These are phyloP conservation scores for Drosophila antonietae DNA, from an alignment of 2,888 invertebrate genomes.

Conservation along the genomic window DNA sequence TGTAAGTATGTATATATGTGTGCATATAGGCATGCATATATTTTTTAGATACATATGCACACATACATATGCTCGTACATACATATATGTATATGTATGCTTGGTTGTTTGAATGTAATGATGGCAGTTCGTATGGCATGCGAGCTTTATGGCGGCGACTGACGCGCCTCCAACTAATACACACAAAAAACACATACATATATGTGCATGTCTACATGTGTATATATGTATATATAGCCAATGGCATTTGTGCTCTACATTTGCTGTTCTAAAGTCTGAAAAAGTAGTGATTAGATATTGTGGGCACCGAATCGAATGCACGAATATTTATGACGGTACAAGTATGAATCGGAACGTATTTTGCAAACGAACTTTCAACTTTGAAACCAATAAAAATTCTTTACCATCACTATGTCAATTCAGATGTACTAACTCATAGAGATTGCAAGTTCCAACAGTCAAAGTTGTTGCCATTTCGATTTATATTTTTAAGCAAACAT, in stretches of 20 bases:
- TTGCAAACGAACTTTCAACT: slow-evolving; percentile 45
- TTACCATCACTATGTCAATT: background rate
- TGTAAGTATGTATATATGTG: background rate
- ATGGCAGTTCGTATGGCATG: slow-evolving; percentile 49
- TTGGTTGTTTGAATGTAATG: slow-evolving; percentile 30
- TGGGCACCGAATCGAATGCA: background rate
- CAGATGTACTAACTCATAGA: background rate
- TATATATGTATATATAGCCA: slow-evolving; percentile 2
- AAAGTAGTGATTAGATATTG: slow-evolving; percentile 1
- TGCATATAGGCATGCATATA: background rate
- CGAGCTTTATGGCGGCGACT: slow-evolving; percentile 50
- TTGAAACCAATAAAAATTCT: slow-evolving; percentile 17
- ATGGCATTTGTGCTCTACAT: slow-evolving; percentile 19
- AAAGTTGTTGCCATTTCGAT: slow-evolving; percentile 13
- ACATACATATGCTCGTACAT: background rate
- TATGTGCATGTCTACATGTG: slow-evolving; percentile 3
- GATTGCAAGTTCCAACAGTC: slow-evolving; percentile 19
- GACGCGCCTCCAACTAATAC: slow-evolving; percentile 75
- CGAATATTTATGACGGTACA: slow-evolving; percentile 2
- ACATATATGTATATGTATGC: background rate
- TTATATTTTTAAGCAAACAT: slow-evolving; percentile 13
- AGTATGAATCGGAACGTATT: background rate
- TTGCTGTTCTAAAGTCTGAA: slow-evolving; percentile 2
- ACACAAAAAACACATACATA: slow-evolving; percentile 21
- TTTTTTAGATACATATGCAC: background rate